Percentiles rank a stretch among this genome's conserved stretches.
Evolutionary conservation across 2,888 invertebrate genomes (phyloP).

Genomic region (Diabrotica balteata): DNA sequence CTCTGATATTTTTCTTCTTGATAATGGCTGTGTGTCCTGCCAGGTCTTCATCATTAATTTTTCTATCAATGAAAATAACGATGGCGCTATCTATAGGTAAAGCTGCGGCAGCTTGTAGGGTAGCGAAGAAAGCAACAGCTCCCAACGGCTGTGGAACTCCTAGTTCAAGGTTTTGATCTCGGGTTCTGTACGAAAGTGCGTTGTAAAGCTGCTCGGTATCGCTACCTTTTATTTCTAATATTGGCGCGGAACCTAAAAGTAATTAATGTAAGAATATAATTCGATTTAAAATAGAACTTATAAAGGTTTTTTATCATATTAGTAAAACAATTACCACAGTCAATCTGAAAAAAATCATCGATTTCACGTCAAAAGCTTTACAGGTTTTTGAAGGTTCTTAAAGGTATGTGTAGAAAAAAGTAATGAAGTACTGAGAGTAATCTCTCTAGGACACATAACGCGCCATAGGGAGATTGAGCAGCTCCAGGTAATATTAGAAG

Average conservation of each 20-base stretch:
- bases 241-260: constrained; percentile 37
- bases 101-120: constrained; percentile 67
- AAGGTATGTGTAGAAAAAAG: too few species aligned
- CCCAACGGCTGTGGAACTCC: constrained; percentile 49
- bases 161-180: constrained; percentile 30
- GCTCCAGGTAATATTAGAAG: too few species aligned
- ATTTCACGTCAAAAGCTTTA: too few species aligned
- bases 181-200: constrained; percentile 29
- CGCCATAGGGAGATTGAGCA: too few species aligned
- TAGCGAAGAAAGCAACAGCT: constrained; percentile 67
- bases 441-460: too few species aligned
- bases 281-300: too few species aligned
- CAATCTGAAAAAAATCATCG: too few species aligned
- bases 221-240: constrained; percentile 44
- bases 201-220: constrained; percentile 36
- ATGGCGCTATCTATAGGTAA: constrained; percentile 71
- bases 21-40: constrained; percentile 43
- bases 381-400: too few species aligned
- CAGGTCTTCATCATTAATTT: constrained; percentile 64
- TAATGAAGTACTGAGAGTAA: too few species aligned
- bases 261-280: background rate
- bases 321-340: too few species aligned
- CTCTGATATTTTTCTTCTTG: constrained; percentile 57
- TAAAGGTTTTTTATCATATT: too few species aligned
- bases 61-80: constrained; percentile 67